Evolutionary conservation across 2,113 vertebrate species (phyloP).

Genomic region (Motacilla alba): DNA sequence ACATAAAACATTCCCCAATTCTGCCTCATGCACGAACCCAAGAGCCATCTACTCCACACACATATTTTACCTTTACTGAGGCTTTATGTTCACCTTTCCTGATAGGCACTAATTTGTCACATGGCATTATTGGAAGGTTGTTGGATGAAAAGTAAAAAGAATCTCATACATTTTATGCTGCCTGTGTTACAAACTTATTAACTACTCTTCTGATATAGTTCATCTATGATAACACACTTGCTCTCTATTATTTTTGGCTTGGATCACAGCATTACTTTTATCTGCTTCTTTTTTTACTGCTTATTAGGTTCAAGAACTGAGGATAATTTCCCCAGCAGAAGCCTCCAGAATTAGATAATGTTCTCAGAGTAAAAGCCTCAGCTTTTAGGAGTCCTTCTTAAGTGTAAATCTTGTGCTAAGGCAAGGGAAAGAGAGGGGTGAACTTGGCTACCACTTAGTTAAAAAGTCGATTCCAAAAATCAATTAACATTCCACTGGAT

Average conservation of each 20-base stretch:
- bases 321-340: background rate
- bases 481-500: background rate
- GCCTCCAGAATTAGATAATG: background rate
- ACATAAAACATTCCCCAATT: background rate
- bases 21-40: background rate
- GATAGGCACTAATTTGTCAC: background rate
- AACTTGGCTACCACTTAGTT: background rate
- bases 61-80: background rate
- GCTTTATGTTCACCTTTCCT: background rate
- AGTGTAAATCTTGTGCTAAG: background rate
- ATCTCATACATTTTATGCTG: background rate
- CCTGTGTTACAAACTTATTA: background rate
- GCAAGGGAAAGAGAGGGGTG: background rate
- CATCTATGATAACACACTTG: background rate
- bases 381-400: background rate
- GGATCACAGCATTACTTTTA: background rate
- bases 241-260: conserved; percentile 1
- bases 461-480: background rate
- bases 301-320: background rate
- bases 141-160: background rate
- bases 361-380: background rate
- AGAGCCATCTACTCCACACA: background rate
- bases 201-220: background rate
- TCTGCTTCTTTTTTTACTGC: background rate
- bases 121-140: background rate